Evolutionary conservation across 2,113 vertebrate species (phyloP), one percentile per base, ranked within the genome.

Genomic region (Chrysochloris asiatica): DNA sequence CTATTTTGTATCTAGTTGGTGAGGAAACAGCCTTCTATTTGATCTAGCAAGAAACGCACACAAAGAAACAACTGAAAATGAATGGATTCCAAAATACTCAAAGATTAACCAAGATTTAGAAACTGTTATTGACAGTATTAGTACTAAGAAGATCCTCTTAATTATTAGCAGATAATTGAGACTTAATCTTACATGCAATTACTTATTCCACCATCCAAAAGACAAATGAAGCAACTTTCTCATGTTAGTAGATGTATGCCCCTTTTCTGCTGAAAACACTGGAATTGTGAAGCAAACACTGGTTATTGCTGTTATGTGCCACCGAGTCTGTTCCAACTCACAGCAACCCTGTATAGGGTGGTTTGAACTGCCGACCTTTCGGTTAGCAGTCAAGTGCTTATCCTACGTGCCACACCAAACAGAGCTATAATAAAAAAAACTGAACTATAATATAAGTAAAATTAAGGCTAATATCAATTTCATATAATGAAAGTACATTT

Each of bases 1-100:
- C 47, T 22, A 80, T 24, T 36, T 65, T 75, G 63, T 6, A 83
- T 13, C 38, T 71, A 52, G 59, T 4, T 78, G 80, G 45, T 2
- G 52, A 0, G 41, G 30, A 76, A 93, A 56, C 19, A 76, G 13
- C 47, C 24, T n/a, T 45, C 28, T 19, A 86, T 48, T 80, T 76
- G 38, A n/a, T 38, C 36, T 54, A 43, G 75, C 30, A 89, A 95
- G 50, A 90, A 79, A 90, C 26, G 41, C 24, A 83, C 21, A 52
- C 26, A 83, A 59, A 90, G 36, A 86, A 83, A 41, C 24, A 71
- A 43, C 22, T 26, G n/a, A 84, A 94, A 85, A 85, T 71, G 73
- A 85, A 76, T 12, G 30, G 73, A 52, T 59, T 36, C 24, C 28
- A 36, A 89, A 92, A 71, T 36, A 13, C 50, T 82, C 7, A n/a